Evolutionary conservation across 2,888 invertebrate genomes (phyloP).

Genomic region (Hirtodrosophila confusa): DNA sequence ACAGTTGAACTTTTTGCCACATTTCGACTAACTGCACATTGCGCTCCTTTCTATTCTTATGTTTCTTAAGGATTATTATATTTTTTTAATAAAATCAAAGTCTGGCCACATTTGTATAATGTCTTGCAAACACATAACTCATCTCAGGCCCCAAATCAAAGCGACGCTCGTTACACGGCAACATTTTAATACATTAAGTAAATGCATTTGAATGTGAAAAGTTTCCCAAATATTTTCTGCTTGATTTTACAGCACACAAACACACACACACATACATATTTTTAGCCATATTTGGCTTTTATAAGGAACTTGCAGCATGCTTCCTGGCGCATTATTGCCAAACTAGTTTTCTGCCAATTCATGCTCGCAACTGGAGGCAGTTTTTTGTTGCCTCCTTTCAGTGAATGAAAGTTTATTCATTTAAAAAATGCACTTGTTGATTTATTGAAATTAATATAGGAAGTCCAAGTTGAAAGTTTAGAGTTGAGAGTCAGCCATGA

Average conservation of each 20-base stretch:
- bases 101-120: slow-evolving; percentile 65
- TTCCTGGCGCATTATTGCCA: slow-evolving; percentile 44
- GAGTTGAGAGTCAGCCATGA: slow-evolving; percentile 15
- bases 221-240: slow-evolving; percentile 62
- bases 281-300: slow-evolving; percentile 13
- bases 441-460: slow-evolving; percentile 73
- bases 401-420: slow-evolving; percentile 61
- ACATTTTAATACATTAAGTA: slow-evolving; percentile 76
- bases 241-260: slow-evolving; percentile 41
- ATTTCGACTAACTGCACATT: slow-evolving; percentile 54
- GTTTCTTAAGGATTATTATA: background rate
- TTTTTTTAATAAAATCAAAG: slow-evolving; percentile 56
- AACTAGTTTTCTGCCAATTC: slow-evolving; percentile 39
- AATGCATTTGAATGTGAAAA: slow-evolving; percentile 70
- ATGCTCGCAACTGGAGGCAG: slow-evolving; percentile 27
- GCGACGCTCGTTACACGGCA: slow-evolving; percentile 20
- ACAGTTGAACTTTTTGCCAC: slow-evolving; percentile 65
- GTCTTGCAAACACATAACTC: slow-evolving; percentile 50
- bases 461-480: slow-evolving; percentile 28
- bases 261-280: background rate
- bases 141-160: slow-evolving; percentile 43
- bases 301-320: slow-evolving; percentile 37
- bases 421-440: slow-evolving; percentile 68
- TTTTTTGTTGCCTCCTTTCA: background rate
- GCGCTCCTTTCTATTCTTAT: slow-evolving; percentile 15